These are phyloP conservation scores for Trichopoda pennipes DNA, from an alignment of 2,888 invertebrate genomes.

Conservation along the genomic window DNA sequence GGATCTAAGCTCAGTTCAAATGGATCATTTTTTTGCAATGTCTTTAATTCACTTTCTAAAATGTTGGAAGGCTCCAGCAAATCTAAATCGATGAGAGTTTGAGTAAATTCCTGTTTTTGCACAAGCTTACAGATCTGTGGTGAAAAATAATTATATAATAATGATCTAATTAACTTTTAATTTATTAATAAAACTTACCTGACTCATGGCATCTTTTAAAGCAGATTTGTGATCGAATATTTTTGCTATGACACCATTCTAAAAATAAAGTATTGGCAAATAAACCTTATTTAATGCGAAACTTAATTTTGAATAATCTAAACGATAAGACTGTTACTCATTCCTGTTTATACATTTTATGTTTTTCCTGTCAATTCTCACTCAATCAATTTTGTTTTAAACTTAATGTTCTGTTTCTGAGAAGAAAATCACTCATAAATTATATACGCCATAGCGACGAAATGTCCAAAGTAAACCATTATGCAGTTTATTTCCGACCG, in stretches of 20 bases:
- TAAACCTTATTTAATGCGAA: too few species aligned
- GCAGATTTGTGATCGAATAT: constrained; percentile 82
- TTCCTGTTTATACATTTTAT: too few species aligned
- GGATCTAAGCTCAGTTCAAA: constrained; percentile 68
- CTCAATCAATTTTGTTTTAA: too few species aligned
- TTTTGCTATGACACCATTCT: constrained; percentile 83
- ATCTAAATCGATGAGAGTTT: constrained; percentile 83
- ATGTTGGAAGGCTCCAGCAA: constrained; percentile 81
- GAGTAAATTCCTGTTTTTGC: constrained; percentile 84
- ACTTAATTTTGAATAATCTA: too few species aligned
- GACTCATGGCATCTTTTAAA: constrained; percentile 82
- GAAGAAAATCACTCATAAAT: too few species aligned
- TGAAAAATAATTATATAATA: not conserved
- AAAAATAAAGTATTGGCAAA: constrained; percentile 2
- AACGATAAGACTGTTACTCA: not conserved
- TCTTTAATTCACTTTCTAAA: constrained; percentile 73
- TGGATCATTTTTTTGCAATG: constrained; percentile 71
- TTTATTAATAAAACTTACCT: constrained; percentile 74
- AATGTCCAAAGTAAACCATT: too few species aligned
- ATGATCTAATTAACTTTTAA: not conserved
- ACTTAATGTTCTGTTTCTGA: too few species aligned
- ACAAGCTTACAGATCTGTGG: constrained; percentile 82
- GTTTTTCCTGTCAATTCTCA: too few species aligned
- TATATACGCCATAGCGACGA: too few species aligned
- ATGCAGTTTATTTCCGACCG: too few species aligned